These are phyloP conservation scores for Sylvilagus floridanus DNA, from an alignment of 2,797 vertebrate genomes.

Conservation along the genomic window DNA sequence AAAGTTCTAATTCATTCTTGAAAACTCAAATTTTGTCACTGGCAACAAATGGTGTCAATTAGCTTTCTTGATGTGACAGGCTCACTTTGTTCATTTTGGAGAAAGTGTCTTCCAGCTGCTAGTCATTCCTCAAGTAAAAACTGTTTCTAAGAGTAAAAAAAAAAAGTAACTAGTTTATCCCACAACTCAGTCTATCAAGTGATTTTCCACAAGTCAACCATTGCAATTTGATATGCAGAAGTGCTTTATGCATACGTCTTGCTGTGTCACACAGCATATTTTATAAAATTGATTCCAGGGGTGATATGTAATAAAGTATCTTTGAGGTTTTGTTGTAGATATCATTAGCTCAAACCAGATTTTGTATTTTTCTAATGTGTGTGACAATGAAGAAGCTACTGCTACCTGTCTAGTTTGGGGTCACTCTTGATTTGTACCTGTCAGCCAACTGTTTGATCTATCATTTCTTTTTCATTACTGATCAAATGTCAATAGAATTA, in stretches of 20 bases:
- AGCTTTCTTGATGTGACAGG: not conserved
- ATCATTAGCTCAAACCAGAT: not conserved
- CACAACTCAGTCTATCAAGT: not conserved
- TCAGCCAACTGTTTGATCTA: no score
- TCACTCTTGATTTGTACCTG: not conserved
- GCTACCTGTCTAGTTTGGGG: no score
- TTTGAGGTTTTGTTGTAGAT: not conserved
- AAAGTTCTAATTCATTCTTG: conserved; percentile 15
- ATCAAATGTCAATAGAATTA: not conserved
- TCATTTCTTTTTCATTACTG: not conserved
- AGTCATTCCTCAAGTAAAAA: not conserved
- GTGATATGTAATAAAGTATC: not conserved
- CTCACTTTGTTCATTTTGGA: conserved; percentile 11
- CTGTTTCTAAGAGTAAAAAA: not conserved
- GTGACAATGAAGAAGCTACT: not conserved
- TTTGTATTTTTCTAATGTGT: not conserved
- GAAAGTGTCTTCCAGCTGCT: not conserved
- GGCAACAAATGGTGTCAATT: not conserved
- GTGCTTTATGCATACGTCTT: no score
- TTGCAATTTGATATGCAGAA: not conserved
- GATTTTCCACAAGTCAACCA: not conserved
- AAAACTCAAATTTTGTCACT: conserved; percentile 39
- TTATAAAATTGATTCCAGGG: not conserved
- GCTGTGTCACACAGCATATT: not conserved
- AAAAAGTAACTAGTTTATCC: not conserved